A percentile compares a stretch with the other conserved stretches of the same genome.
Conservation (phyloP, 23 tunicate genomes). For the Oikopleura vanhoeffeni region DNA sequence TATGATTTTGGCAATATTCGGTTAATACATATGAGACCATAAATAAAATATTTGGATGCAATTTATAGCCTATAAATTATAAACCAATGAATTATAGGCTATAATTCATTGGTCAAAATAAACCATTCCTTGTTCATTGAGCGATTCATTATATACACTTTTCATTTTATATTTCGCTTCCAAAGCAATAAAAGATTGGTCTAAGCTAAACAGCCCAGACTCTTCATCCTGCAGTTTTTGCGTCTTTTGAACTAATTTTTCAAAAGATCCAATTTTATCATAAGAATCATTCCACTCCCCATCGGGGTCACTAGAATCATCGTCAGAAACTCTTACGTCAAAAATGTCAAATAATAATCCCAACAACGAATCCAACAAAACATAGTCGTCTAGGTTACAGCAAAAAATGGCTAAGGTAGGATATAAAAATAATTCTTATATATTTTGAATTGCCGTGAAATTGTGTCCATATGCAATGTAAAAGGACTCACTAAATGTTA, state of each 20-base stretch:
- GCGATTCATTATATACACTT: not conserved
- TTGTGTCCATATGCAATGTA: too few species aligned
- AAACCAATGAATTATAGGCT: too few species aligned
- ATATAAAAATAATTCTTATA: too few species aligned
- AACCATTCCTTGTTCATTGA: not conserved
- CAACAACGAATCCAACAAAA: not conserved
- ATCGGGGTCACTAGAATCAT: not conserved
- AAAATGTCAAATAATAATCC: not conserved
- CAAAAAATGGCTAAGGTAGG: slow-evolving; percentile 12
- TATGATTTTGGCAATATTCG: too few species aligned
- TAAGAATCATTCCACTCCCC: not conserved
- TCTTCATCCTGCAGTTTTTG: not conserved
- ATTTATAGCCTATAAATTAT: too few species aligned
- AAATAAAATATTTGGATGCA: too few species aligned
- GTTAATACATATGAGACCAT: too few species aligned
- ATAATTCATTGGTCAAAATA: too few species aligned
- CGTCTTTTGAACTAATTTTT: not conserved
- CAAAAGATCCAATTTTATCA: not conserved
- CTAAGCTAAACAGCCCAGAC: not conserved
- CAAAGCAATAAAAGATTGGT: not conserved
- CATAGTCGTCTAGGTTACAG: not conserved
- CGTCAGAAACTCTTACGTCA: not conserved
- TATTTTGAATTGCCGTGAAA: too few species aligned
- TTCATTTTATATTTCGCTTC: not conserved
- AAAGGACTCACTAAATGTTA: too few species aligned